Evolutionary conservation across 2,888 invertebrate species (phyloP), one percentile per base, ranked within the genome.

Genomic region (Sipha maydis): DNA sequence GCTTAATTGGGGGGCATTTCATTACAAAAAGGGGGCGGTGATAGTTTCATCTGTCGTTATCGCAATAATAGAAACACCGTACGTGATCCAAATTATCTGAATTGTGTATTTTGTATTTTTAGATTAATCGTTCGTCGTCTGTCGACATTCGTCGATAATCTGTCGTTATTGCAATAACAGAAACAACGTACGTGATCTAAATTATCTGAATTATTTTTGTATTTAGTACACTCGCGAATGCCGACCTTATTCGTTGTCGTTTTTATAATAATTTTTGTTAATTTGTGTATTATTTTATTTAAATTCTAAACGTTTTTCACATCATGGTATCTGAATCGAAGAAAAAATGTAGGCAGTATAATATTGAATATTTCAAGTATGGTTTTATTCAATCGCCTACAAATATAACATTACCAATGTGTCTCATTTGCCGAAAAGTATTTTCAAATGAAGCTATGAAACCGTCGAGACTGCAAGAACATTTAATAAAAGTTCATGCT

Each of bases 381-480:
- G 83, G 38, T 21, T 61, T 69, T 83, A 84, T 56, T 34, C 21
- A 41, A 76, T 76, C 75, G 25, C 75, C 38, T 76, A 76, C 75
- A 76, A 76, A 76, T 41, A 41, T n/a, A n/a, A n/a, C n/a, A n/a
- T 76, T n/a, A n/a, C n/a, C n/a, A n/a, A n/a, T n/a, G n/a, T n/a
- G n/a, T n/a, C n/a, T n/a, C n/a, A n/a, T n/a, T 76, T 76, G 41
- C 75, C n/a, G 4, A 41, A 76, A 76, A 48, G 17, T 48, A 76
- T 61, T 84, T 76, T 41, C 61, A 73, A 76, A 77, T 85, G 38
- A 19, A 76, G 76, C 76, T 76, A 76, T 76, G 41, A 76, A 76
- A 76, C 76, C 76, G n/a, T 48, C n/a, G 11, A 76, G 76, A 76
- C 41, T 76, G 41, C 76, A 76, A 76, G 41, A 76, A 76, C 41